Base-by-base conservation (phyloP, 2,888 invertebrate species). In the Aphelenchoides bicaudatus region DNA sequence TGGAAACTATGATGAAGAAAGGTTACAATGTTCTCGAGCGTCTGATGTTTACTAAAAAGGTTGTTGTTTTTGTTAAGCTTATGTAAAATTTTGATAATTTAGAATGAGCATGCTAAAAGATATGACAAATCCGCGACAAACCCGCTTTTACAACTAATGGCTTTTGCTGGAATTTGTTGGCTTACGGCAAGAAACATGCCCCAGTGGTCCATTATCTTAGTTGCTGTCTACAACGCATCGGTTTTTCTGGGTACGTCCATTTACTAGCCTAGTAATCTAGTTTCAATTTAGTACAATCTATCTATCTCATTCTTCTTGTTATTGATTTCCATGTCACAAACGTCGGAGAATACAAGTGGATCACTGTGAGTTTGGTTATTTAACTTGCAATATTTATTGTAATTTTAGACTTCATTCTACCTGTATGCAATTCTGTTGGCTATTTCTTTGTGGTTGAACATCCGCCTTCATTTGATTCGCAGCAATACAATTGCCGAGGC, bases 381-480 rank as follows among this genome's bases (percentile, higher is more conserved):
- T n/a, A n/a, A n/a, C n/a, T n/a, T n/a, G n/a, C n/a, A n/a, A n/a
- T n/a, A n/a, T n/a, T n/a, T n/a, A n/a, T n/a, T n/a, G n/a, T n/a
- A n/a, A n/a, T n/a, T n/a, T n/a, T n/a, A n/a, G n/a, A 8, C 8
- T 8, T n/a, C 8, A 8, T 43, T 43, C 23, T 43, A 8, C 25
- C 8, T 43, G 16, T 8, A 8, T 25, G 43, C 21, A 8, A 10
- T 43, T n/a, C 16, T 43, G 8, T 6, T 43, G 21, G 10, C 25
- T 8, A 21, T 43, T 25, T 43, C 43, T 19, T 43, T 43, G 43
- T 43, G 43, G 43, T 21, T 43, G 43, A 43, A 43, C 43, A n/a
- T n/a, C n/a, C 10, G 43, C 10, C 43, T 43, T 6, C 43, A 43
- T 43, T 43, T n/a, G 6, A 25, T 43, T 10, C 43, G 43, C 10